Base-by-base conservation (phyloP, 2,888 invertebrate genomes). In the Drosophila longiperda region DNA sequence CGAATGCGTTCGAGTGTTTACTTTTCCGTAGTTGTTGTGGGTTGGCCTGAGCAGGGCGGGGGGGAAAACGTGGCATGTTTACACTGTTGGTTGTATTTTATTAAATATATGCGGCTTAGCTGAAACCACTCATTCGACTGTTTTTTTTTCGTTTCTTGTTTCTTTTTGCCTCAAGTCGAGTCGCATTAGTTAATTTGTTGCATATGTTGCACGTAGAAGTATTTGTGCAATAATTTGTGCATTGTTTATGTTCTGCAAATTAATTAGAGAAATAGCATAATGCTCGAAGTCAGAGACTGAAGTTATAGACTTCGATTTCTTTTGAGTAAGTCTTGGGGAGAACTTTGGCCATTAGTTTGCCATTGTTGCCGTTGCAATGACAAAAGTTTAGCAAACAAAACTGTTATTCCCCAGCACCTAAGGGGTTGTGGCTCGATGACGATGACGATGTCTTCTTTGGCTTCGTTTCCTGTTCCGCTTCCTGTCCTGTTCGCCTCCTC, bases 321-420 rank as follows among this genome's bases (percentile, higher is more conserved):
- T 57, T 38, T 50, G 34, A 15, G 49, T 58, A 60, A 45, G 42
- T 54, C 50, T 48, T 32, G 42, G 34, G n/a, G 45, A 49, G 53
- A 79, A 75, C 60, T 72, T 74, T 68, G 68, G 71, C 74, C 68
- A 82, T 84, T 84, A 78, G 53, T 71, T 73, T 76, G 69, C 60
- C 76, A 83, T 85, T 85, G 83, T 85, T 73, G 73, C 68, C 58
- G 45, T 75, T 76, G 82, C 83, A 83, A 75, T 78, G 83, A 82
- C 82, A 83, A 88, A 87, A 86, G 83, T 87, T 87, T 70, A 73
- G 70, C 77, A 75, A 85, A 81, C 83, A 85, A 83, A 88, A 75
- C 78, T 81, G 78, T 81, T 81, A 73, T 81, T 78, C 57, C 57
- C 48, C 63, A 32, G 54, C 52, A 63, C 66, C 71, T 73, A 59